A percentile compares a stretch with the other conserved stretches of the same genome.
Conservation (phyloP, 1,140 invertebrate genomes). For the Drosophila micromelanica region DNA sequence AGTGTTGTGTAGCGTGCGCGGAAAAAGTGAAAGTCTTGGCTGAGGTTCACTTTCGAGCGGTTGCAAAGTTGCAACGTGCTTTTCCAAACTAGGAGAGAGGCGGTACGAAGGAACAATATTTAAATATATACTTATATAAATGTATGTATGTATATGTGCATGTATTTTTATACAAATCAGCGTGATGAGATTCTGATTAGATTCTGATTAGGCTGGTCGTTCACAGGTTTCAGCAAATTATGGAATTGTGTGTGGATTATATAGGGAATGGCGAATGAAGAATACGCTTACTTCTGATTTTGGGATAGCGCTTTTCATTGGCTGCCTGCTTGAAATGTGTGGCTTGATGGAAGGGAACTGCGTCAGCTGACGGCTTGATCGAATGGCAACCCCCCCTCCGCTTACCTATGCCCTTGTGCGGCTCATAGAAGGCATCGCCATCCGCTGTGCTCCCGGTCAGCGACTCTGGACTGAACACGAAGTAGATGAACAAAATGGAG, state of each 20-base stretch:
- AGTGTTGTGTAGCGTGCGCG: background rate
- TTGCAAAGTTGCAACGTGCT: background rate
- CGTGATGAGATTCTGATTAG: too few relatives aligned
- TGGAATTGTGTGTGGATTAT: too few relatives aligned
- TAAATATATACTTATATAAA: background rate
- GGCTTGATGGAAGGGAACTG: background rate
- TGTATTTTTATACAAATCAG: background rate
- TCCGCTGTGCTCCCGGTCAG: conserved; percentile 44
- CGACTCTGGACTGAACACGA: conserved; percentile 46
- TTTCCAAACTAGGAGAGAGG: background rate
- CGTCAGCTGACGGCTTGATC: background rate
- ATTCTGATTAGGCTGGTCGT: background rate
- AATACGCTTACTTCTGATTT: conserved; percentile 11
- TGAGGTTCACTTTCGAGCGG: conserved; percentile 18
- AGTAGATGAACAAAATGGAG: conserved; percentile 51
- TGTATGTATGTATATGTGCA: background rate
- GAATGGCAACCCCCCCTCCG: background rate
- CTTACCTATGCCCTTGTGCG: conserved; percentile 63
- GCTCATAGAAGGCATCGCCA: conserved; percentile 33
- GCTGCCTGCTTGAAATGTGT: background rate
- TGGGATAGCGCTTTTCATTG: background rate
- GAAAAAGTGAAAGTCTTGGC: conserved; percentile 29
- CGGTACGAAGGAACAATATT: background rate
- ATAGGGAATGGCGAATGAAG: background rate
- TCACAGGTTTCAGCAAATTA: conserved; percentile 3